phyloP scores from a whole-genome alignment of 2,797 vertebrate genomes.

The Pipistrellus nathusii region DNA sequence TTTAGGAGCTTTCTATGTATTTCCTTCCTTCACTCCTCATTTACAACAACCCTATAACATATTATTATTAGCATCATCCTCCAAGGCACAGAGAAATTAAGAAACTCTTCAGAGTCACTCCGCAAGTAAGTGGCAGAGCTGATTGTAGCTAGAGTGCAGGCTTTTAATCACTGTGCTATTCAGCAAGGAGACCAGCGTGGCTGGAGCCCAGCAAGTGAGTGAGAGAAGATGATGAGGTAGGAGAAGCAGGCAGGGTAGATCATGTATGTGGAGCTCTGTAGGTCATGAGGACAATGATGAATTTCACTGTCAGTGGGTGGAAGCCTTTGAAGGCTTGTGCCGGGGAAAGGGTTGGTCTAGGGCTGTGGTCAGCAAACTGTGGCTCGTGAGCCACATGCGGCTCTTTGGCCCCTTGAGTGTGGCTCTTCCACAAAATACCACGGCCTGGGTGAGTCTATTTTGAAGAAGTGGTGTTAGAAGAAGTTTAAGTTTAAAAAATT shows the following conservation, averaged over 20 bases:
- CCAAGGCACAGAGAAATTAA: background rate
- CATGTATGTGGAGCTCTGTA: background rate
- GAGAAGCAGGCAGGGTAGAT: background rate
- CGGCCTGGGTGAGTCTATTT: too few species aligned
- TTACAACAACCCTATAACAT: background rate
- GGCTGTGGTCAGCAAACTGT: too few species aligned
- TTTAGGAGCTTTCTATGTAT: background rate
- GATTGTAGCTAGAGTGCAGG: too few species aligned
- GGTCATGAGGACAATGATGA: background rate
- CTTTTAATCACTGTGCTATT: background rate
- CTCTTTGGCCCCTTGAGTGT: too few species aligned
- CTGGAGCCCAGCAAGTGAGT: background rate
- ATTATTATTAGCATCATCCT: background rate
- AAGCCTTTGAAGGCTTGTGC: background rate
- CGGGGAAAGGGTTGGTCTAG: background rate
- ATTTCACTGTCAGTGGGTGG: background rate
- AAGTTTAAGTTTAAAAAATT: too few species aligned
- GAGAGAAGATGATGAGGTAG: background rate
- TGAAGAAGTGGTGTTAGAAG: too few species aligned
- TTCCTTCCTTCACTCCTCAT: background rate
- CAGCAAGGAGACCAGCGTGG: background rate
- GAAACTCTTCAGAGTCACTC: background rate
- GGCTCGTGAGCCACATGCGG: too few species aligned
- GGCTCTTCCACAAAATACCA: too few species aligned
- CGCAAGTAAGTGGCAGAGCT: background rate